Conservation (phyloP, 2,797 vertebrate genomes). For the Erithacus rubecula region DNA sequence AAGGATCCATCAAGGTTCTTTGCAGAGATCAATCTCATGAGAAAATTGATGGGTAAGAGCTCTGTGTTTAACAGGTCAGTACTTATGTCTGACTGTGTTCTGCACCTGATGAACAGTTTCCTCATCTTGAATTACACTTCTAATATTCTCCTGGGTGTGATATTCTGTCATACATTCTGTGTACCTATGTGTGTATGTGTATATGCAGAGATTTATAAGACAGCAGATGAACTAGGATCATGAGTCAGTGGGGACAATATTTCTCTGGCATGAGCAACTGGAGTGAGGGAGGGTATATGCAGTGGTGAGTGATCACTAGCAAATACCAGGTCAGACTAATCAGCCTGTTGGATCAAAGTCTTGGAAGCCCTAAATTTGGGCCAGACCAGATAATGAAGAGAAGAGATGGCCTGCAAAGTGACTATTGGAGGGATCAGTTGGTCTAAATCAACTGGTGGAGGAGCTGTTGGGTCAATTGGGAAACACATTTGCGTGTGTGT, state of each 20-base stretch:
- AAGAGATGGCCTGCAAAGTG: neutral
- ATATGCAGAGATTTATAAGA: neutral
- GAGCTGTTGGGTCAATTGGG: neutral
- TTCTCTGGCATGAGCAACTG: neutral
- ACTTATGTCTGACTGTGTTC: neutral
- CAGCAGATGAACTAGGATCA: neutral
- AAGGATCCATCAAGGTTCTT: fast-evolving
- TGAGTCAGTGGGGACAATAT: neutral
- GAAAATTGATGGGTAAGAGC: neutral
- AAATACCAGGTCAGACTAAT: neutral
- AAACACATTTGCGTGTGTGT: neutral
- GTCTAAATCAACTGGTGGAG: neutral
- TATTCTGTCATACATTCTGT: neutral
- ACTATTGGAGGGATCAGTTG: neutral
- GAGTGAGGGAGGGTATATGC: neutral
- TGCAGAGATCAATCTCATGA: neutral
- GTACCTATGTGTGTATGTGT: neutral
- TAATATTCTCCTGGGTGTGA: neutral
- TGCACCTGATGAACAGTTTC: neutral
- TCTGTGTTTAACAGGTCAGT: neutral
- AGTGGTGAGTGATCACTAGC: neutral
- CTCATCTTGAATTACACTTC: neutral
- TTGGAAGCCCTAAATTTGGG: neutral
- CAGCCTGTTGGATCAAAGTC: neutral
- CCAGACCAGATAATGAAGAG: neutral